Evolutionary conservation across 2,113 vertebrate genomes (phyloP).

Genomic region (Noturus placidus): DNA sequence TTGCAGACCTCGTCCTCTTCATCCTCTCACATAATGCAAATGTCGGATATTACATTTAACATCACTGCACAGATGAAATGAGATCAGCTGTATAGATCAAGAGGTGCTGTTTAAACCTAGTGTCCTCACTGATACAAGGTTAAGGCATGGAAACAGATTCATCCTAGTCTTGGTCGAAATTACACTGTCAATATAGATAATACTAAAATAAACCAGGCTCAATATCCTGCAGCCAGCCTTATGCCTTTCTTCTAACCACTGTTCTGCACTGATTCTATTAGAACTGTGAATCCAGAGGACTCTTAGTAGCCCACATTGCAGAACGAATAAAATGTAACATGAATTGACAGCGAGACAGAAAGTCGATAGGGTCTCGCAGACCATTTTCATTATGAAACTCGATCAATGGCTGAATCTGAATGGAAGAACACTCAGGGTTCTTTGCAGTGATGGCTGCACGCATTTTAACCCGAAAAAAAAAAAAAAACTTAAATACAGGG

Average conservation of each 20-base stretch:
- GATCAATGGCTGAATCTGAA: conserved; percentile 38
- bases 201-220: conserved; percentile 24
- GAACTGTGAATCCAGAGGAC: conserved; percentile 21
- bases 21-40: background rate
- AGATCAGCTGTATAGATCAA: background rate
- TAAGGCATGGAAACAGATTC: conserved; percentile 10
- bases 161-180: conserved; percentile 26
- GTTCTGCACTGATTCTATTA: conserved; percentile 20
- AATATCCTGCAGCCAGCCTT: conserved; percentile 16
- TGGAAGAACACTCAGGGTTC: conserved; percentile 3
- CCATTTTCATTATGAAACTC: conserved; percentile 47
- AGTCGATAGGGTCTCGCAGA: conserved; percentile 33
- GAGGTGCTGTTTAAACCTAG: background rate
- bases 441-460: background rate
- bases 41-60: background rate
- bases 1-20: background rate
- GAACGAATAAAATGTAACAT: conserved; percentile 39
- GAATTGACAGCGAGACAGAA: conserved; percentile 47
- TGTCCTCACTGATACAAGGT: background rate
- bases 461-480: background rate
- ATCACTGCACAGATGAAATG: background rate
- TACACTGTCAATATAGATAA: conserved; percentile 20
- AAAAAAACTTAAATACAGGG: background rate
- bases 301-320: conserved; percentile 19
- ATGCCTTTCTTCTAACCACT: conserved; percentile 15